phyloP scores from a whole-genome alignment of 2,888 invertebrate species.

The Atrina japonica region DNA sequence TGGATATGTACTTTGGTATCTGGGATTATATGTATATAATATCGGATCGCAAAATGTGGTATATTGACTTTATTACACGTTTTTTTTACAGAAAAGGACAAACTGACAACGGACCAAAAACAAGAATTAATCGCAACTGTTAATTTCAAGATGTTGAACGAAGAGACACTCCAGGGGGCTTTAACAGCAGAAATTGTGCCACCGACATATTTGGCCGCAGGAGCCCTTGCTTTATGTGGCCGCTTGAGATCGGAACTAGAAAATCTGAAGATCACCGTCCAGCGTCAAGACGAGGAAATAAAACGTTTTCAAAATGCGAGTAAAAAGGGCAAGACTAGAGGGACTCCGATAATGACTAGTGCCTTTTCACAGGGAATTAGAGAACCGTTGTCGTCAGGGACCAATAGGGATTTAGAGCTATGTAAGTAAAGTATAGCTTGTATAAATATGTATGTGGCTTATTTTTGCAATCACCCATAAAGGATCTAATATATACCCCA shows the following conservation, averaged over 20 bases:
- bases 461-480: no score
- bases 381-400: slow-evolving; percentile 10
- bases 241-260: slow-evolving; percentile 72
- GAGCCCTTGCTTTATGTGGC: slow-evolving; percentile 73
- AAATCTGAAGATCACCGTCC: slow-evolving; percentile 68
- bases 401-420: slow-evolving; percentile 10
- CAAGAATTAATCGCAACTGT: slow-evolving; percentile 69
- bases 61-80: no score
- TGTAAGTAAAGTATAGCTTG: slow-evolving; percentile 17
- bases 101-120: slow-evolving; percentile 63
- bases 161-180: slow-evolving; percentile 71
- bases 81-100: slow-evolving; percentile 69
- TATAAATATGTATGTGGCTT: no score
- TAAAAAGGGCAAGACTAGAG: slow-evolving; percentile 47
- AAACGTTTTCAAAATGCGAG: slow-evolving; percentile 42
- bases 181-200: slow-evolving; percentile 75
- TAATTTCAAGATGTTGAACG: slow-evolving; percentile 74
- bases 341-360: slow-evolving; percentile 40
- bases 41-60: no score
- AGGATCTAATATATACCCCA: no score
- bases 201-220: slow-evolving; percentile 67
- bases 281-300: slow-evolving; percentile 72
- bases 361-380: slow-evolving; percentile 4
- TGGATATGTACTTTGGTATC: no score
- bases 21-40: no score